Evolutionary conservation across 2,888 invertebrate genomes (phyloP), one percentile per base, ranked within the genome.

Genomic region (Mythimna lalbum): DNA sequence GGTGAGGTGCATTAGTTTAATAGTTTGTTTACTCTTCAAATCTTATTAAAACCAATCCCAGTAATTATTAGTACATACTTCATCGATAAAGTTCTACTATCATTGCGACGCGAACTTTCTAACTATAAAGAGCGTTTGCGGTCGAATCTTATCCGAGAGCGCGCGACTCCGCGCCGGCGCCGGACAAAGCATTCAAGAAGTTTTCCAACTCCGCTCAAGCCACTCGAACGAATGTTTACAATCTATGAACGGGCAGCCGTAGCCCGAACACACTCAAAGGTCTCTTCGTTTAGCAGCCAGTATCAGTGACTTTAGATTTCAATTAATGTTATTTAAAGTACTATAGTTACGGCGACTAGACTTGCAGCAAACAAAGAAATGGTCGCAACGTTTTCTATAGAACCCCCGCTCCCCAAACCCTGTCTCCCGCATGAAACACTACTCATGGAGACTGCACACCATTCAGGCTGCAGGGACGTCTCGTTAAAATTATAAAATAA

Each of bases 401-500:
- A 53, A 19, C n/a, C n/a, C 12, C n/a, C 19, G 2, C 31, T 6
- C 19, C 53, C 27, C n/a, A 2, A 0, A n/a, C 4, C 21, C 7
- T 21, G 43, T 17, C 0, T 53, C 27, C 4, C 23, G 5, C 33
- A 12, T 6, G 4, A n/a, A 5, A 12, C 49, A 10, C 57, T 64
- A n/a, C n/a, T 50, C 50, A 65, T 39, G 49, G 50, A 53, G 27
- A 47, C 31, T 27, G 53, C 57, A 23, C n/a, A 66, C 65, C 31
- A 78, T 78, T 78, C 75, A 70, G 43, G 27, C 23, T 57, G 56
- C 66, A 57, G 36, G 21, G n/a, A 31, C 50, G 69, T 62, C 80
- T 87, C 86, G 75, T 87, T 86, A 81, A 82, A 87, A 87, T 80
- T 76, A 83, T 84, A 78, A 86, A 82, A 82, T 82, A 77, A 77